These are phyloP conservation scores for Lordiphosa andalusiaca DNA, from an alignment of 2,888 invertebrate genomes.

Conservation along the genomic window DNA sequence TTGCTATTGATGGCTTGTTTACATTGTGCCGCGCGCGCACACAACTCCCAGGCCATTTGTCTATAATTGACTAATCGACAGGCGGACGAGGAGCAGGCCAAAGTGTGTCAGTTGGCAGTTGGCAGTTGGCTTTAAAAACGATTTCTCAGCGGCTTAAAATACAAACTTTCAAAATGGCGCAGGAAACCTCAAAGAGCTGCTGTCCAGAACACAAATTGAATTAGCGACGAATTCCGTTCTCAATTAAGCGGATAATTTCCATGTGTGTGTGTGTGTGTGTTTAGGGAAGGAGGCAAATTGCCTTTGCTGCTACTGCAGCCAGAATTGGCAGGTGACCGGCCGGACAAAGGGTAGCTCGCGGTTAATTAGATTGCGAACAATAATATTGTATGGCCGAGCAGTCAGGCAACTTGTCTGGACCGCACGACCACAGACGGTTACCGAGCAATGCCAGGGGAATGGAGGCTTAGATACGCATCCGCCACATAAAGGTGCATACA, in stretches of 20 bases:
- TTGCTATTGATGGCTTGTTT: conserved; percentile 70
- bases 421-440: conserved; percentile 3
- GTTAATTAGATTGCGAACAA: conserved; percentile 66
- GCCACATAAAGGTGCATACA: conserved; percentile 36
- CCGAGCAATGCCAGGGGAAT: neutral
- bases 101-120: conserved; percentile 1
- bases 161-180: neutral
- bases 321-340: conserved; percentile 28
- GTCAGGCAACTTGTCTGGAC: conserved; percentile 19
- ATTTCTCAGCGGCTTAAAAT: no score
- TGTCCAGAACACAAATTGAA: conserved; percentile 50
- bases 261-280: conserved; percentile 15
- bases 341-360: conserved; percentile 17
- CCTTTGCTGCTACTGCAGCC: neutral
- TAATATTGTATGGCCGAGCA: conserved; percentile 54
- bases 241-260: conserved; percentile 58
- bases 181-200: neutral
- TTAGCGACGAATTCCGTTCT: conserved; percentile 59
- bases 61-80: conserved; percentile 71
- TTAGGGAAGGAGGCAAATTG: neutral
- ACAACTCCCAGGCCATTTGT: conserved; percentile 65
- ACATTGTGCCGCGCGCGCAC: conserved; percentile 53
- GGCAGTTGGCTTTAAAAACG: conserved; percentile 5
- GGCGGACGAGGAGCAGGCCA: conserved; percentile 29
- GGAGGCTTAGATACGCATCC: conserved; percentile 6